phyloP scores from a whole-genome alignment of 2,888 invertebrate genomes.

The Elysia crispata region DNA sequence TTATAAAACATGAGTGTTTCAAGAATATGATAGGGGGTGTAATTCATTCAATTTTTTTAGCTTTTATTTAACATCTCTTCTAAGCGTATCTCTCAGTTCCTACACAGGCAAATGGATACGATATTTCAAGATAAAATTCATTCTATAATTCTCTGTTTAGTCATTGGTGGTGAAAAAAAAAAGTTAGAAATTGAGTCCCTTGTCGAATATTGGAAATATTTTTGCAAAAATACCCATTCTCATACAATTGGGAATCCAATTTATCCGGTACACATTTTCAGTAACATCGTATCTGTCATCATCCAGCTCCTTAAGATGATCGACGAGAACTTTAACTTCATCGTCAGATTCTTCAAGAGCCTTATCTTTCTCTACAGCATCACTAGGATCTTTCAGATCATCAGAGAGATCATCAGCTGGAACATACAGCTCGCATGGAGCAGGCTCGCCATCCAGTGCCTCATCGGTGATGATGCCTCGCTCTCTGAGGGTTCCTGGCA shows the following conservation, averaged over 20 bases:
- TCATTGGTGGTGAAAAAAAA: background rate
- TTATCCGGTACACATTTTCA: conserved; percentile 42
- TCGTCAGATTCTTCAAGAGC: background rate
- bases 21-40: no score
- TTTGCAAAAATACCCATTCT: conserved; percentile 30
- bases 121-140: no score
- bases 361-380: background rate
- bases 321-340: background rate
- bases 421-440: background rate
- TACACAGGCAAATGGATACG: no score
- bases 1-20: no score
- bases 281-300: conserved; percentile 35
- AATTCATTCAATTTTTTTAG: no score
- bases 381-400: background rate
- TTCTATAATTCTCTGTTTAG: no score
- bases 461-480: conserved; percentile 32
- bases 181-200: background rate
- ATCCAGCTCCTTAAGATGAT: background rate
- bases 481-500: conserved; percentile 51
- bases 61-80: no score
- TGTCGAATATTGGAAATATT: conserved; percentile 42
- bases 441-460: background rate
- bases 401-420: background rate
- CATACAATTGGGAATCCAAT: conserved; percentile 42
- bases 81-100: no score